Evolutionary conservation across 2,888 invertebrate species (phyloP).

Genomic region (Watsonalla cultraria): DNA sequence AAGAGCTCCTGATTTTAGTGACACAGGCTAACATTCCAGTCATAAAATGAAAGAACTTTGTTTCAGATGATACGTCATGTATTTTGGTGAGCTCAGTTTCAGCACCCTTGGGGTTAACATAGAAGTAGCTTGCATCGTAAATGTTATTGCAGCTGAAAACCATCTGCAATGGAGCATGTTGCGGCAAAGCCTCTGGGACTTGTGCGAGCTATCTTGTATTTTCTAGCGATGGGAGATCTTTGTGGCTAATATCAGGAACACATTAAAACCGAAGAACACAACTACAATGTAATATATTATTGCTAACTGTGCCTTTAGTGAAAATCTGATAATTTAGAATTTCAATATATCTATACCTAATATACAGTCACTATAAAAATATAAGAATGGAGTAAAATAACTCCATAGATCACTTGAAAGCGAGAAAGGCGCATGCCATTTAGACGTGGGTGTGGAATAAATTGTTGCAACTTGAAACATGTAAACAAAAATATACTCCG

Average conservation of each 20-base stretch:
- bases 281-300: not conserved
- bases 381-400: not conserved
- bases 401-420: not conserved
- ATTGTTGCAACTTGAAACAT: slow-evolving; percentile 8
- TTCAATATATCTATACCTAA: too few species aligned
- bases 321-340: too few species aligned
- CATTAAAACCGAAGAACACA: not conserved
- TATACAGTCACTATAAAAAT: too few species aligned
- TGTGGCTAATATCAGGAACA: not conserved
- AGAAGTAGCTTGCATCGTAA: slow-evolving; percentile 21
- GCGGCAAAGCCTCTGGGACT: slow-evolving; percentile 10
- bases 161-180: slow-evolving; percentile 13
- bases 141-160: slow-evolving; percentile 16
- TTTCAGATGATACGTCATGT: too few species aligned
- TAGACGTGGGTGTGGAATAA: slow-evolving; percentile 3
- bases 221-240: not conserved
- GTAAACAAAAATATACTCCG: slow-evolving; percentile 7
- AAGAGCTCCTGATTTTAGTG: too few species aligned
- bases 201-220: slow-evolving; percentile 7
- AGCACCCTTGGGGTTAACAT: not conserved
- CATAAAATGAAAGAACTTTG: too few species aligned
- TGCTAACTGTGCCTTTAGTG: not conserved
- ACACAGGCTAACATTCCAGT: too few species aligned
- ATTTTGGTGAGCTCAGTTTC: too few species aligned
- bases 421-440: slow-evolving; percentile 1